Percentiles rank a stretch among this genome's conserved stretches.
Evolutionary conservation across 2,113 vertebrate genomes (phyloP).

Genomic region (Halichoerus grypus): DNA sequence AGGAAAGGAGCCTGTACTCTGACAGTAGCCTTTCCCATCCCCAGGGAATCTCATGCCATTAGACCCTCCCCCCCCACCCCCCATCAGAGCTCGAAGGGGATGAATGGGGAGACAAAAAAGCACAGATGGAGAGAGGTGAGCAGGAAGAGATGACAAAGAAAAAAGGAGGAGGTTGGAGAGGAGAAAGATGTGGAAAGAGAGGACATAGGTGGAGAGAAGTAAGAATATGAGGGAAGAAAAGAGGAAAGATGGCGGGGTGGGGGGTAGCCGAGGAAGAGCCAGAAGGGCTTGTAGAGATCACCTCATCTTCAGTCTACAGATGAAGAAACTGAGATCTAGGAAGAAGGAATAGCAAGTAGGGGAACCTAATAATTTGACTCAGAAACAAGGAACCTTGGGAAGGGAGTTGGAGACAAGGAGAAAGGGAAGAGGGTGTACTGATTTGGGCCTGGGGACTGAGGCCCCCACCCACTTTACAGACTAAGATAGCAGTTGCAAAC

Average conservation of each 20-base stretch:
- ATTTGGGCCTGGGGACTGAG: not conserved
- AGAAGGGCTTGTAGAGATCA: not conserved
- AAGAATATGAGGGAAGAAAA: not conserved
- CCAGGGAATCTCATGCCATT: not conserved
- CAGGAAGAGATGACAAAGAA: not conserved
- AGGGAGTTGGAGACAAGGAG: not conserved
- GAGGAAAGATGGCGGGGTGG: not conserved
- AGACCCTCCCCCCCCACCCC: not conserved
- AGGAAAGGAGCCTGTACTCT: not conserved
- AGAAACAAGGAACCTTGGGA: conserved; percentile 21
- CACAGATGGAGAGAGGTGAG: not conserved
- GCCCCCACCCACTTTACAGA: not conserved
- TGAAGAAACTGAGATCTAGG: not conserved
- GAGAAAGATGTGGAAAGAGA: not conserved
- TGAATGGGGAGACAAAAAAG: not conserved
- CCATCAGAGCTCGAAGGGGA: not conserved
- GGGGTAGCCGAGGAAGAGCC: not conserved
- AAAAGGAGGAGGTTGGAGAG: not conserved
- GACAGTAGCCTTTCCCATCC: not conserved
- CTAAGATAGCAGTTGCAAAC: not conserved
- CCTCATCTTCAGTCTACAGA: not conserved
- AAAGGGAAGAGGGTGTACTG: not conserved
- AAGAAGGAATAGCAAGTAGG: not conserved
- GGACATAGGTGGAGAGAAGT: not conserved
- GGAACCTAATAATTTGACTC: not conserved